A percentile compares a stretch with the other conserved stretches of the same genome.
phyloP scores from a whole-genome alignment of 2,888 invertebrate species.

The Masnerella sp. region DNA sequence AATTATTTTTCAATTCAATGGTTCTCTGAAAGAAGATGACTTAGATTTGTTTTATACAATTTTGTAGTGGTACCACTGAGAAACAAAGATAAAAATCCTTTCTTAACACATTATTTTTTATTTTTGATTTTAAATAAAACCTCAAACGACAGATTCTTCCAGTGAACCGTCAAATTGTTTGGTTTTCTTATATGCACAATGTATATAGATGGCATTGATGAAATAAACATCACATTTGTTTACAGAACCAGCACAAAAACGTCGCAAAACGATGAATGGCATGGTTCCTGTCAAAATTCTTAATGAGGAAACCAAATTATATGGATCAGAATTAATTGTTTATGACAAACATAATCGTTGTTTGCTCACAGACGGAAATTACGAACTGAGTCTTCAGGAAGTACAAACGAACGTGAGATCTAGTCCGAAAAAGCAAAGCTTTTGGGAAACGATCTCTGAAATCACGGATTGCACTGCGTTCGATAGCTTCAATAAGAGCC shows the following conservation, averaged over 20 bases:
- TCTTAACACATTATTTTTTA: too few relatives aligned
- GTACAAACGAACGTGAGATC: conserved; percentile 78
- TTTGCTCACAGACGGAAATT: conserved; percentile 91
- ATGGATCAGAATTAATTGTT: conserved; percentile 90
- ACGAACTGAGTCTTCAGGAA: conserved; percentile 91
- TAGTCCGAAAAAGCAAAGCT: conserved; percentile 85
- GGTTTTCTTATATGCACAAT: too few relatives aligned
- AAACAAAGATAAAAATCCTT: too few relatives aligned
- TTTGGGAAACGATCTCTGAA: conserved; percentile 83
- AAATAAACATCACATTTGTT: not conserved
- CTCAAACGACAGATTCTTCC: too few relatives aligned
- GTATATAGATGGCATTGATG: too few relatives aligned
- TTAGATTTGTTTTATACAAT: too few relatives aligned
- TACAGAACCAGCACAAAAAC: conserved; percentile 84
- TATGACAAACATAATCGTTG: conserved; percentile 94
- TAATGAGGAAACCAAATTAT: conserved; percentile 81
- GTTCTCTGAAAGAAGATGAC: too few relatives aligned
- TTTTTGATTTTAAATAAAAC: too few relatives aligned
- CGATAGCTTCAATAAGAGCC: conserved; percentile 88
- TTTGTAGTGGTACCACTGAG: too few relatives aligned
- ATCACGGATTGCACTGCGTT: conserved; percentile 82
- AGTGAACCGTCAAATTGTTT: too few relatives aligned
- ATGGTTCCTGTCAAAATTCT: conserved; percentile 71
- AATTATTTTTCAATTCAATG: too few relatives aligned
- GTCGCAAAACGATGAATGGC: conserved; percentile 81